Conservation (phyloP, 2,113 vertebrate species). For the Scartelaos histophorus region DNA sequence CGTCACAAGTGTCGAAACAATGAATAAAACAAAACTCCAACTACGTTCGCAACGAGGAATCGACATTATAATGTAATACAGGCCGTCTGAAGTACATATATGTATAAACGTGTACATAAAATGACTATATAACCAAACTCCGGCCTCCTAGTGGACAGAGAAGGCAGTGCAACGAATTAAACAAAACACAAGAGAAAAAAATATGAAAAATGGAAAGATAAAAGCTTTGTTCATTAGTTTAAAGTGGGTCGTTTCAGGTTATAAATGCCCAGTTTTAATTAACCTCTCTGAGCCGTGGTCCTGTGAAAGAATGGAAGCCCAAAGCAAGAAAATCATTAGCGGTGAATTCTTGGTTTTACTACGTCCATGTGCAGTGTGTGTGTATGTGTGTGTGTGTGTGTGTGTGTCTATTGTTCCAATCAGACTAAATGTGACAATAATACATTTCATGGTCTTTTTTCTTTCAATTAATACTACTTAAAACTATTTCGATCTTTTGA, state of each 20-base stretch:
- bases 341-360: not conserved
- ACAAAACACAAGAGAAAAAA: too few species aligned
- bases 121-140: too few species aligned
- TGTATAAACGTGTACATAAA: too few species aligned
- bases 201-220: not conserved
- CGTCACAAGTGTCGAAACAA: too few species aligned
- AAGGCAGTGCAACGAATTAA: too few species aligned
- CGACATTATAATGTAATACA: too few species aligned
- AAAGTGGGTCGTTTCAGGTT: not conserved
- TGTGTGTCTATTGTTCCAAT: not conserved
- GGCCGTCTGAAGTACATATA: too few species aligned
- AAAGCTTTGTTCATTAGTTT: slow-evolving; percentile 8
- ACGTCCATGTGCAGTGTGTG: not conserved
- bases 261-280: not conserved
- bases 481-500: too few species aligned
- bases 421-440: not conserved
- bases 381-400: not conserved
- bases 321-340: not conserved
- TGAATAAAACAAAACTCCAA: too few species aligned
- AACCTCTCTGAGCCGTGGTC: not conserved
- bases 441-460: not conserved
- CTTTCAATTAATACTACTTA: not conserved
- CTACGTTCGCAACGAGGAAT: too few species aligned
- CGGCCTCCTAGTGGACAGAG: too few species aligned
- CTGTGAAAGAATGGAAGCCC: not conserved